Percentiles rank a stretch among this genome's conserved stretches.
Conservation (phyloP, 2,113 vertebrate species). For the Naja naja region DNA sequence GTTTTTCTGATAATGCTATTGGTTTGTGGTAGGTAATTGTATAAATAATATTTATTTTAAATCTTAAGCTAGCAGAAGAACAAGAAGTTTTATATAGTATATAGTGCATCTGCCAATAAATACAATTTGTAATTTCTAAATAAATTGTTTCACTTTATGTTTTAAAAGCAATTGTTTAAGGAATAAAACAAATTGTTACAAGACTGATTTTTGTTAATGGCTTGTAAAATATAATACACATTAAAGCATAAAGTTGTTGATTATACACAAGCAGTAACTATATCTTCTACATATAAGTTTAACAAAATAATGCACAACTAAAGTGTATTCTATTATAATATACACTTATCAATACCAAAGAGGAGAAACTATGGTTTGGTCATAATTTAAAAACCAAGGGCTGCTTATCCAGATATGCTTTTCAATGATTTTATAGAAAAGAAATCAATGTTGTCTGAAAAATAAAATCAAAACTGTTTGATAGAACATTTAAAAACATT, state of each 20-base stretch:
- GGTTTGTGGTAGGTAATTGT: background rate
- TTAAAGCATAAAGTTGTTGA: background rate
- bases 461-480: background rate
- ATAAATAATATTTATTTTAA: background rate
- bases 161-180: background rate
- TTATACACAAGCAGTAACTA: background rate
- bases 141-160: background rate
- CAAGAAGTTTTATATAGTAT: background rate
- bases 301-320: background rate
- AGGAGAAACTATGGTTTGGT: background rate
- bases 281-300: background rate
- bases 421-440: background rate
- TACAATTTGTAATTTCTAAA: background rate
- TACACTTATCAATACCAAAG: background rate
- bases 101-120: background rate
- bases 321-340: background rate
- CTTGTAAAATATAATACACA: background rate
- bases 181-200: background rate
- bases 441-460: background rate
- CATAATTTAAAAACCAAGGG: background rate
- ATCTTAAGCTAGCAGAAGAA: background rate
- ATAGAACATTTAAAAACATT: background rate
- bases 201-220: background rate
- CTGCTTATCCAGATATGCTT: background rate
- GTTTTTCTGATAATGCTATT: background rate